phyloP scores from a whole-genome alignment of 2,888 invertebrate species.

The Sepioteuthis lessoniana region DNA sequence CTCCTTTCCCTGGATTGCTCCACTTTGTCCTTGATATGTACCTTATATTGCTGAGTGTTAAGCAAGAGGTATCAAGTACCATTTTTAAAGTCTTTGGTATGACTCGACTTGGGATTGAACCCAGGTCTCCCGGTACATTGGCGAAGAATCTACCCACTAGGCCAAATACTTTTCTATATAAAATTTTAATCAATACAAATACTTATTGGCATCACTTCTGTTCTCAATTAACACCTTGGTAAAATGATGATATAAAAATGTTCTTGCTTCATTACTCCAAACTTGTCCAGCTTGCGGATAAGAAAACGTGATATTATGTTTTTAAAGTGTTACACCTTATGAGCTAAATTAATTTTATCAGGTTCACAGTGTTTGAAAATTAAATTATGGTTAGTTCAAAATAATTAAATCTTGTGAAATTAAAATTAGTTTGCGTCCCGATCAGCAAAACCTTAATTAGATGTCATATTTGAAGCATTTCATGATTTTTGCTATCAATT shows the following conservation, averaged over 20 bases:
- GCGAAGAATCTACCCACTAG: too few species aligned
- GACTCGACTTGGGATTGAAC: too few species aligned
- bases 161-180: too few species aligned
- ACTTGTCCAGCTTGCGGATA: neutral
- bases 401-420: neutral
- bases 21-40: too few species aligned
- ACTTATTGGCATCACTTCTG: too few species aligned
- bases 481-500: neutral
- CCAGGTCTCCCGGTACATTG: too few species aligned
- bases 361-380: neutral
- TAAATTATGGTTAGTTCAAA: neutral
- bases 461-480: neutral
- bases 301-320: neutral
- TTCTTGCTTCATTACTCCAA: neutral
- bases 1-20: too few species aligned
- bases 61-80: too few species aligned
- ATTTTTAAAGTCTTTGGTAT: too few species aligned
- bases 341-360: neutral
- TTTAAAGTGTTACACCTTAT: neutral
- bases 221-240: too few species aligned
- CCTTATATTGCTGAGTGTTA: too few species aligned
- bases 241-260: neutral
- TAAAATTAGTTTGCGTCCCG: neutral
- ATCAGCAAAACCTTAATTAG: neutral
- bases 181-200: too few species aligned